These are phyloP conservation scores for Micrasema minimum DNA, from an alignment of 1,140 invertebrate species.

Conservation along the genomic window DNA sequence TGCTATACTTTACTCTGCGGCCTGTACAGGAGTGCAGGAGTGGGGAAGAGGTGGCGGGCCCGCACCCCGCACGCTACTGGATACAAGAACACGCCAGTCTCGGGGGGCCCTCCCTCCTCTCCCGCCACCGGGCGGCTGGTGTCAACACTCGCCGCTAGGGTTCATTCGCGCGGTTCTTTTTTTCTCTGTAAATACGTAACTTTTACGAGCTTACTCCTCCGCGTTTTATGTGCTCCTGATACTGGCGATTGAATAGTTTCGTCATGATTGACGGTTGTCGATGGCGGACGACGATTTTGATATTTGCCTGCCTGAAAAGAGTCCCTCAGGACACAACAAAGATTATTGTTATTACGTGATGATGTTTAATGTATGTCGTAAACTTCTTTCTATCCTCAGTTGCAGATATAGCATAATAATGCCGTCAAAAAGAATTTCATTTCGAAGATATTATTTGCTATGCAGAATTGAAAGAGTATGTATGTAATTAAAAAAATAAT, in stretches of 20 bases:
- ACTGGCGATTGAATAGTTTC: constrained; percentile 3
- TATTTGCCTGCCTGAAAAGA: too few species aligned
- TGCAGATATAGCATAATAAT: too few species aligned
- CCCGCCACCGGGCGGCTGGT: constrained; percentile 23
- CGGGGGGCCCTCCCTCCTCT: constrained; percentile 12
- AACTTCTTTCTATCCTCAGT: too few species aligned
- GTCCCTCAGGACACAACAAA: too few species aligned
- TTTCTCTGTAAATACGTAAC: neutral
- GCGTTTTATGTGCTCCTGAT: constrained; percentile 12
- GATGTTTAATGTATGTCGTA: too few species aligned
- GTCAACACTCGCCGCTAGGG: constrained; percentile 7
- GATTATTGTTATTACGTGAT: too few species aligned
- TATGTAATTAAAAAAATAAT: too few species aligned
- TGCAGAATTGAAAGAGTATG: too few species aligned
- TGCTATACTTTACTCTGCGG: constrained; percentile 10
- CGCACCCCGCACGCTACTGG: neutral
- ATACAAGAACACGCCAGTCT: neutral
- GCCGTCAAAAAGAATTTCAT: too few species aligned
- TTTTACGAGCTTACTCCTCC: neutral
- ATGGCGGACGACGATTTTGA: neutral
- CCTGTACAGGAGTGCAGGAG: neutral
- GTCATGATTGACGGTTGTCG: neutral
- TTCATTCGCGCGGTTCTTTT: constrained; percentile 7
- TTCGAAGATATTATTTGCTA: too few species aligned
- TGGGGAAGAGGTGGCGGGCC: neutral